Conservation (phyloP, 2,113 vertebrate genomes). For the Mungos mungo region DNA sequence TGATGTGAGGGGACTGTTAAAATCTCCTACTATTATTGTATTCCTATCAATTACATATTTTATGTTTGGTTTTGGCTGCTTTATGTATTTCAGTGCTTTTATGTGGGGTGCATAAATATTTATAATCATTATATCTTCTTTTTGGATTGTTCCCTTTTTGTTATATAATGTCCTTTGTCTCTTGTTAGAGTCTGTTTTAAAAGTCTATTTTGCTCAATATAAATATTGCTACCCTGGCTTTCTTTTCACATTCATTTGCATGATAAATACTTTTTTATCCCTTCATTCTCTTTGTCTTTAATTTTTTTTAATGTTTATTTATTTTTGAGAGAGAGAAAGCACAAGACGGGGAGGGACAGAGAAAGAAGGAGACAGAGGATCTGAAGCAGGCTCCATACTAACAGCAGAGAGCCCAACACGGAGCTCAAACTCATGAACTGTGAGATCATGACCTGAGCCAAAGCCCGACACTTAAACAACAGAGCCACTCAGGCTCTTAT, state of each 20-base stretch:
- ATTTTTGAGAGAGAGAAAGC: no score
- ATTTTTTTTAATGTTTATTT: no score
- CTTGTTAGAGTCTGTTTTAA: background rate
- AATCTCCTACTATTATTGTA: background rate
- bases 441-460: no score
- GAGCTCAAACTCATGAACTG: no score
- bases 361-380: no score
- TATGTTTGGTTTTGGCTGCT: background rate
- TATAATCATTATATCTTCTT: background rate
- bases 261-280: background rate
- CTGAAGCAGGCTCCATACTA: no score
- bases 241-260: background rate
- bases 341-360: no score
- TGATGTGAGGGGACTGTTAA: background rate
- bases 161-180: background rate
- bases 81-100: background rate
- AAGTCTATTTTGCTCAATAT: background rate
- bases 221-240: background rate
- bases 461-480: no score
- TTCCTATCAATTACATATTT: background rate
- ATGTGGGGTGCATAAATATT: background rate
- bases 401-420: no score
- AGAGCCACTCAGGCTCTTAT: no score
- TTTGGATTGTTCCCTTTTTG: background rate
- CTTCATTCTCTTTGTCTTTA: background rate